phyloP scores from a whole-genome alignment of 1,140 invertebrate species.

The Dendroctonus ponderosae region DNA sequence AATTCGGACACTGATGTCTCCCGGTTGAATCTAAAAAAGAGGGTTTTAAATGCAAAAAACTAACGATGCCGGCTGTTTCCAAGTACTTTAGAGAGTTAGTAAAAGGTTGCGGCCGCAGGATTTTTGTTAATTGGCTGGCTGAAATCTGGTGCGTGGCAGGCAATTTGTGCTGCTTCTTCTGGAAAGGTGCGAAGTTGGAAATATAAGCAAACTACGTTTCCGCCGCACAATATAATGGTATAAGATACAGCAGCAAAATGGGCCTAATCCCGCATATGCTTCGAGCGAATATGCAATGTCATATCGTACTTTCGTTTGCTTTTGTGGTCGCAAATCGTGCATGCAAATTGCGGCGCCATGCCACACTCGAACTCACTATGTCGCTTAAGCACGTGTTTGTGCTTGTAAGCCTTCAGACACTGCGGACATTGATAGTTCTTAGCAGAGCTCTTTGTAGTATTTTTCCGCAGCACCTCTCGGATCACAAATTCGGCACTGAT shows the following conservation, averaged over 20 bases:
- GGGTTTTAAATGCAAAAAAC: too few species aligned
- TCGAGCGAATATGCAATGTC: slow-evolving; percentile 36
- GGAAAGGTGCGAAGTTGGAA: too few species aligned
- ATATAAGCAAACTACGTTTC: too few species aligned
- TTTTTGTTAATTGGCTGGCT: too few species aligned
- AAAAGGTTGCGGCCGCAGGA: too few species aligned
- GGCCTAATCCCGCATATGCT: slow-evolving; percentile 25
- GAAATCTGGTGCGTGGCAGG: too few species aligned
- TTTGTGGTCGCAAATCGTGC: slow-evolving; percentile 47
- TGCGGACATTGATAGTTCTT: slow-evolving; percentile 54
- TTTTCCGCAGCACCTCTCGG: slow-evolving; percentile 1
- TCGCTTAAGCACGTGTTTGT: slow-evolving; percentile 58
- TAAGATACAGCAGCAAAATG: not conserved
- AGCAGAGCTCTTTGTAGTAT: not conserved
- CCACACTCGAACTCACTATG: slow-evolving; percentile 67
- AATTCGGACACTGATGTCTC: slow-evolving; percentile 37
- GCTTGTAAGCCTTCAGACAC: slow-evolving; percentile 66
- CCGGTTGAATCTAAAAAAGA: too few species aligned
- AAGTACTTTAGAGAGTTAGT: too few species aligned
- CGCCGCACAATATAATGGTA: too few species aligned
- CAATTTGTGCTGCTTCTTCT: too few species aligned
- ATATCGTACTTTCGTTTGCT: slow-evolving; percentile 40
- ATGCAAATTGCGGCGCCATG: slow-evolving; percentile 54
- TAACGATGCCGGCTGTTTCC: too few species aligned
- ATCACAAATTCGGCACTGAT: slow-evolving; percentile 17